Conservation (phyloP, 2,113 vertebrate species). For the Lampris incognitus region DNA sequence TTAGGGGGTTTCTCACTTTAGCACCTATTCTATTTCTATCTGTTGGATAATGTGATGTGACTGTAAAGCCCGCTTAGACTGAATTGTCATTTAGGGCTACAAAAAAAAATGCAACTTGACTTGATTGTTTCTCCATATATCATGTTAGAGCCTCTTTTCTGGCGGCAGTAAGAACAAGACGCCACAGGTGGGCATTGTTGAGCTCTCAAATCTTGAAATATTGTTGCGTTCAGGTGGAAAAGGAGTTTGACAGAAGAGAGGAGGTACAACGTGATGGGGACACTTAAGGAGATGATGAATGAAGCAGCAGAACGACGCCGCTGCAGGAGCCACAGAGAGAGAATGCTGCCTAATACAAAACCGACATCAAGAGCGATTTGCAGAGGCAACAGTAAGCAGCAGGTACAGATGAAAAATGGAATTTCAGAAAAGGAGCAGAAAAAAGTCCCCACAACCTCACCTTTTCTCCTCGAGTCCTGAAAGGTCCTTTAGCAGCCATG, state of each 20-base stretch:
- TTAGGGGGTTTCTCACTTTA: too few species aligned
- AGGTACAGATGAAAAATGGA: neutral
- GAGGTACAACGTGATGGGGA: neutral
- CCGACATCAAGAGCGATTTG: neutral
- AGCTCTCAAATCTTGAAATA: neutral
- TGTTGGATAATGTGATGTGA: too few species aligned
- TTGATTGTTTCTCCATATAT: too few species aligned
- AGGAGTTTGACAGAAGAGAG: neutral
- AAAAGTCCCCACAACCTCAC: slow-evolving; percentile 65
- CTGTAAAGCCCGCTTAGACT: too few species aligned
- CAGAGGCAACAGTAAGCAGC: too few species aligned
- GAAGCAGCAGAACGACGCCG: neutral
- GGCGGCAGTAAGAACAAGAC: slow-evolving; percentile 15
- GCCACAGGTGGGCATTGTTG: slow-evolving; percentile 41
- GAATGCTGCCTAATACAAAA: neutral
- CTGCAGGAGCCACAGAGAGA: neutral
- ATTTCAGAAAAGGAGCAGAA: neutral
- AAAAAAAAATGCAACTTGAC: too few species aligned
- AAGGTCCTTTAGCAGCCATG: slow-evolving; percentile 87
- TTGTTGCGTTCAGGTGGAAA: neutral
- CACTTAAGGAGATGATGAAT: neutral
- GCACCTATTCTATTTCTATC: too few species aligned
- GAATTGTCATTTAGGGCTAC: too few species aligned
- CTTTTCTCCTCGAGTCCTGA: slow-evolving; percentile 86
- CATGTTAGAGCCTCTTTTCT: neutral